Base-by-base conservation (phyloP, 2,888 invertebrate species). In the Lasioglossum vierecki region DNA sequence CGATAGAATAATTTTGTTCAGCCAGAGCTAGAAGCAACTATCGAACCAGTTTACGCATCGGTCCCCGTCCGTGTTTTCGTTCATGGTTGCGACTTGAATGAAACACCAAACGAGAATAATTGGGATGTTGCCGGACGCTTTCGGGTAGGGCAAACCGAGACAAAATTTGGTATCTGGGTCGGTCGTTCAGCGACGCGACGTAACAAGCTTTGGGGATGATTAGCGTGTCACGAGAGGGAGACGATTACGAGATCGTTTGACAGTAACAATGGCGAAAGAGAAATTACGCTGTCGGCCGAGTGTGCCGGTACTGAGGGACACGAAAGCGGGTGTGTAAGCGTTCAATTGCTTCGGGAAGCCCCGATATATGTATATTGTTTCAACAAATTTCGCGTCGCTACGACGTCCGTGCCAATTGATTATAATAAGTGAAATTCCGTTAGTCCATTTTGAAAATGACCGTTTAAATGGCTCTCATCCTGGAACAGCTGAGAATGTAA, bases 131-230 rank as follows among this genome's bases (percentile, higher is more conserved):
- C 30, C 41, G 49, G 77, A 18, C 49, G 53, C 35, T 68, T 68
- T 46, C 75, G 44, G 73, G 46, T 35, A 57, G 75, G 60, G 53
- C 49, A 15, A 68, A 80, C 83, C 82, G 76, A 86, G 76, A 87
- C 86, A 87, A 91, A 91, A 92, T 90, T 90, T 76, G 88, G 88
- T 90, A 92, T 92, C 89, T 90, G 90, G 92, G 91, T 92, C 92
- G 90, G 79, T 77, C 76, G 88, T 90, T 87, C 84, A 89, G 87
- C 79, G 86, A 85, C 84, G 83, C 87, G 87, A 88, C 88, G 88
- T 88, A 89, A 90, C 90, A 83, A 88, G 91, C 90, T 83, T 83
- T 89, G 87, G 83, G 89, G 92, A 91, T 91, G 92, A 92, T 92
- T 92, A 91, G 89, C 91, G 91, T 91, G 91, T 92, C 89, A 89